phyloP scores from a whole-genome alignment of 2,797 vertebrate species.

The Hirundo rustica region DNA sequence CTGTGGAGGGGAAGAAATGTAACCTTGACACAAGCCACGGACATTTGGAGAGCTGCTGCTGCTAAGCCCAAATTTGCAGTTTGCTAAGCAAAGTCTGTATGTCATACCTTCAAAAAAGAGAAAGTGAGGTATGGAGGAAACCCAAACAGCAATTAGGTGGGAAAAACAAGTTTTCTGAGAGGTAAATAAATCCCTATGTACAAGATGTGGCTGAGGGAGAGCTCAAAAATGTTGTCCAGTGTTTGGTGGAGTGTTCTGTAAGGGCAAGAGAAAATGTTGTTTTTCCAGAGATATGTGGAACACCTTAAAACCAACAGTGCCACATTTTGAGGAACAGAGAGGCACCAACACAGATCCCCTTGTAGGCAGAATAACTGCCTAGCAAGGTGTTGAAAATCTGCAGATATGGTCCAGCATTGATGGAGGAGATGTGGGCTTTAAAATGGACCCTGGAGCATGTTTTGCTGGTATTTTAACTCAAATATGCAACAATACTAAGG shows the following conservation, averaged over 20 bases:
- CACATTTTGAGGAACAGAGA: neutral
- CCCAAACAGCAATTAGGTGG: neutral
- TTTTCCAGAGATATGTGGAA: neutral
- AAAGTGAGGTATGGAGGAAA: constrained; percentile 17
- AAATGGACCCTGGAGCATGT: neutral
- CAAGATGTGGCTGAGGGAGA: neutral
- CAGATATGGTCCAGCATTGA: neutral
- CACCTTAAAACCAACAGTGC: neutral
- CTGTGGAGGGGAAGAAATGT: neutral
- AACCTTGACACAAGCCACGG: neutral
- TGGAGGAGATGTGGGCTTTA: neutral
- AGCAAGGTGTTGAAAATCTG: neutral
- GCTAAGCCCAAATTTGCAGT: neutral
- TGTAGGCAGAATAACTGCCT: neutral
- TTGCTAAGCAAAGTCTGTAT: neutral
- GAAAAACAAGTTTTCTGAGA: constrained; percentile 19
- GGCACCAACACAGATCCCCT: constrained; percentile 2
- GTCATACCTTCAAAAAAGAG: constrained; percentile 4
- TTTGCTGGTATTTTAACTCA: neutral
- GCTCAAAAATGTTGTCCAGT: neutral
- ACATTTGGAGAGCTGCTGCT: neutral
- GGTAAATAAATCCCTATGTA: neutral
- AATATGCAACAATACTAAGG: neutral
- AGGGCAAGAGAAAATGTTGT: neutral
- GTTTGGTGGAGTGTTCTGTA: neutral